A percentile compares a stretch with the other conserved stretches of the same genome.
These are phyloP conservation scores for Lontra canadensis DNA, from an alignment of 2,113 vertebrate species.

Conservation along the genomic window DNA sequence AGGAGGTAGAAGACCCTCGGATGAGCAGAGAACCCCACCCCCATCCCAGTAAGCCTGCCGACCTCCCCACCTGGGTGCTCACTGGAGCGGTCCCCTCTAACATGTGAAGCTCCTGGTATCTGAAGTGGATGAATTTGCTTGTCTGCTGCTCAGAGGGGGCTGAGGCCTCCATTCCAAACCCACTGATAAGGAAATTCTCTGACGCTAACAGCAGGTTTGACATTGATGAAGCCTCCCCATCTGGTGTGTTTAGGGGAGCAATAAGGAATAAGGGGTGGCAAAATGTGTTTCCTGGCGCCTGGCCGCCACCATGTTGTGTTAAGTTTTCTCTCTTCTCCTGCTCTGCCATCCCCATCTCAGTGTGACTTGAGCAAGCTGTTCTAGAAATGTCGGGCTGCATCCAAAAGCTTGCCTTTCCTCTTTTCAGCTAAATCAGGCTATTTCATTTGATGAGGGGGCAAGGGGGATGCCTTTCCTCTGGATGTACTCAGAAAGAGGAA, in stretches of 20 bases:
- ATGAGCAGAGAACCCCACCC: background rate
- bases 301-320: constrained; percentile 37
- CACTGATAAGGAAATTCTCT: constrained; percentile 68
- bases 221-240: constrained; percentile 71
- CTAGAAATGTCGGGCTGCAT: background rate
- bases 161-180: constrained; percentile 50
- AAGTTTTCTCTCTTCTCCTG: background rate
- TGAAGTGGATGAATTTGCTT: constrained; percentile 52
- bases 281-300: constrained; percentile 44
- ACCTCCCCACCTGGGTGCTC: background rate
- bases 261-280: background rate
- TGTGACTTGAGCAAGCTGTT: background rate
- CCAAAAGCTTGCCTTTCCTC: background rate
- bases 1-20: background rate
- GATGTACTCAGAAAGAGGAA: constrained; percentile 8
- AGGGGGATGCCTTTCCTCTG: background rate
- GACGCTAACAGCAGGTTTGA: constrained; percentile 62
- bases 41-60: background rate
- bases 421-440: background rate
- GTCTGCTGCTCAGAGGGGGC: constrained; percentile 18
- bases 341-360: background rate
- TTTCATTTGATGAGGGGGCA: background rate
- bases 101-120: background rate
- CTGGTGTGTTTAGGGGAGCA: constrained; percentile 59
- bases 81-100: background rate